phyloP scores from a whole-genome alignment of 2,113 vertebrate species.

The Misgurnus mizolepis region DNA sequence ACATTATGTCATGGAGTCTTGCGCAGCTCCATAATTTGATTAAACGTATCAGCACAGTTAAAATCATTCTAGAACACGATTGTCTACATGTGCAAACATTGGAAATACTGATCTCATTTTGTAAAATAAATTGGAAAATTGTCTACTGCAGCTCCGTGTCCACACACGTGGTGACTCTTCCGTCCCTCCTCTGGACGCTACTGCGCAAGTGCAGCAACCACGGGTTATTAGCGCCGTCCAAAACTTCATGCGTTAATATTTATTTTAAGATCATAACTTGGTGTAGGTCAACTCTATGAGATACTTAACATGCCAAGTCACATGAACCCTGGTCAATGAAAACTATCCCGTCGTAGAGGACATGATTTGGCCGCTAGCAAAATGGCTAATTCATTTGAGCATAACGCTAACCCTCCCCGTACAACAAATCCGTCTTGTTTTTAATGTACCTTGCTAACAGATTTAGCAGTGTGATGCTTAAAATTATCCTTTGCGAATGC shows the following conservation, averaged over 20 bases:
- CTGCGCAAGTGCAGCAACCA: constrained; percentile 31
- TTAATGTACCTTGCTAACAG: background rate
- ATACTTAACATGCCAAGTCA: background rate
- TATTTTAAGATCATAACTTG: background rate
- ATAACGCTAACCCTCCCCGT: background rate
- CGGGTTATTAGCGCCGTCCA: constrained; percentile 14
- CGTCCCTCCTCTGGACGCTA: constrained; percentile 5
- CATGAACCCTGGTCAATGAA: too few relatives aligned
- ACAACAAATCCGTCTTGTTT: background rate
- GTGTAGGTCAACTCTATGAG: background rate
- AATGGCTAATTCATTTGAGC: constrained; percentile 9
- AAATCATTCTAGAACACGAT: too few relatives aligned
- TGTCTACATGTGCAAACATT: background rate
- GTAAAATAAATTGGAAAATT: background rate
- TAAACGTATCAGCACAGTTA: too few relatives aligned
- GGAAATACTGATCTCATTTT: background rate
- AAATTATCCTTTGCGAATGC: background rate
- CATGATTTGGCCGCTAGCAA: constrained; percentile 22
- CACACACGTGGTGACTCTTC: constrained; percentile 41
- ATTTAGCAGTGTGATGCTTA: background rate
- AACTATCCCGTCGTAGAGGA: background rate
- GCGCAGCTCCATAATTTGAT: too few relatives aligned
- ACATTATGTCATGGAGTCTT: too few relatives aligned
- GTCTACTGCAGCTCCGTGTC: background rate
- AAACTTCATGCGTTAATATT: background rate